Evolutionary conservation across 2,113 vertebrate species (phyloP).

Genomic region (Craseonycteris thonglongyai): DNA sequence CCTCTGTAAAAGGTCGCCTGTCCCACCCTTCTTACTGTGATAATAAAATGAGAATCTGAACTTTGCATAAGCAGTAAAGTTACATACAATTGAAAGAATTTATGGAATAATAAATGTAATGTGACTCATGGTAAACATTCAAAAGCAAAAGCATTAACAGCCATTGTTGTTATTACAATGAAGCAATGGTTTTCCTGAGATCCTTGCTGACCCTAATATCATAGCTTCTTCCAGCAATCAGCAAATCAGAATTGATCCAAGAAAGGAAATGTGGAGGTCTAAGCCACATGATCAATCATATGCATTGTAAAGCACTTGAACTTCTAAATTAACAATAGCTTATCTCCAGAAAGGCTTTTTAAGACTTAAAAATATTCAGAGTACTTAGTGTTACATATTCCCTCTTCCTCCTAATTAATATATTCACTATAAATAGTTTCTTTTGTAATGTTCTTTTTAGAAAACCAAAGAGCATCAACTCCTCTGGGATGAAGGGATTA

Average conservation of each 20-base stretch:
- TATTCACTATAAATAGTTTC: not conserved
- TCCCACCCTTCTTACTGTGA: not conserved
- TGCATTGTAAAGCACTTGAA: not conserved
- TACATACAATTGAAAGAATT: not conserved
- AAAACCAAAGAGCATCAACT: not conserved
- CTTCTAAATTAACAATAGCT: not conserved
- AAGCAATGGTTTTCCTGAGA: not conserved
- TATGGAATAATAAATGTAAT: not conserved
- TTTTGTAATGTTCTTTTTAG: not conserved
- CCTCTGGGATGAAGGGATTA: not conserved
- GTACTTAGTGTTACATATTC: not conserved
- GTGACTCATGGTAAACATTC: not conserved
- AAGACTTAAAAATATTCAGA: not conserved
- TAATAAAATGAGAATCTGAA: not conserved
- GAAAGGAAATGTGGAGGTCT: not conserved
- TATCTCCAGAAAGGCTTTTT: not conserved
- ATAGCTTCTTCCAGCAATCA: not conserved
- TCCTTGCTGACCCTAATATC: not conserved
- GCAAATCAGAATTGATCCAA: not conserved
- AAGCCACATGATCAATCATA: not conserved
- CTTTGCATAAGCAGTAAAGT: not conserved
- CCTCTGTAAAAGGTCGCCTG: not conserved
- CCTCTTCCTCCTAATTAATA: conserved; percentile 1
- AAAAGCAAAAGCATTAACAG: not conserved
- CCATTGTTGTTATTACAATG: not conserved